A percentile compares a stretch with the other conserved stretches of the same genome.
Conservation (phyloP, 2,113 vertebrate species). For the Hiodon tergisus region DNA sequence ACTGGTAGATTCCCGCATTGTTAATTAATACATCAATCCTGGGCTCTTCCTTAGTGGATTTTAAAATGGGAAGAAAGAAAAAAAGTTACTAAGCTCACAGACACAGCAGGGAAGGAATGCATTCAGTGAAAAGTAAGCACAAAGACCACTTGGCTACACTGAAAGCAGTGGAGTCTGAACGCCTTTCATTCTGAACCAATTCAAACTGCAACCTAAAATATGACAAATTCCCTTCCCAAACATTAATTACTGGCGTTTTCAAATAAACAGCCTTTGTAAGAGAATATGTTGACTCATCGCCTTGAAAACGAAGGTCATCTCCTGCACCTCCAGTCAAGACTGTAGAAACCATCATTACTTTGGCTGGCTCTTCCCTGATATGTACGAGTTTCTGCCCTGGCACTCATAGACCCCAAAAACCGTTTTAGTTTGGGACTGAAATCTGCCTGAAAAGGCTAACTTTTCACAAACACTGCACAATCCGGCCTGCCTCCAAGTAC, state of each 20-base stretch:
- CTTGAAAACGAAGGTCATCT: too few relatives aligned
- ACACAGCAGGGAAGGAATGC: not conserved
- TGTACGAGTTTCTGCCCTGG: not conserved
- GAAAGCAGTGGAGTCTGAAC: too few relatives aligned
- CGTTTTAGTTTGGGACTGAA: not conserved
- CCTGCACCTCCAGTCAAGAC: too few relatives aligned
- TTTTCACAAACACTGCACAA: not conserved
- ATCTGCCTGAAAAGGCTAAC: not conserved
- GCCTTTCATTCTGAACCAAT: too few relatives aligned
- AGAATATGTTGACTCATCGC: too few relatives aligned
- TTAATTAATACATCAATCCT: constrained; percentile 82
- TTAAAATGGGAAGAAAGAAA: constrained; percentile 22
- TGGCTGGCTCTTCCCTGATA: constrained; percentile 12
- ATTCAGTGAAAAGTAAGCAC: not conserved
- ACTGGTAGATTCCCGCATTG: constrained; percentile 84
- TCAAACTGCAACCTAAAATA: too few relatives aligned
- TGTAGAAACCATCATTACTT: constrained; percentile 1
- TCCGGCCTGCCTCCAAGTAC: not conserved
- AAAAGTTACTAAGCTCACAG: not conserved
- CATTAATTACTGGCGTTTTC: too few relatives aligned
- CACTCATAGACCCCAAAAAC: not conserved
- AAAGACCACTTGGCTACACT: too few relatives aligned
- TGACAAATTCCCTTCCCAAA: too few relatives aligned
- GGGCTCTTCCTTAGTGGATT: constrained; percentile 70
- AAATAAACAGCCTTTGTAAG: too few relatives aligned